Base-by-base conservation (phyloP, 2,888 invertebrate genomes). In the Sinhomidia bicolor region DNA sequence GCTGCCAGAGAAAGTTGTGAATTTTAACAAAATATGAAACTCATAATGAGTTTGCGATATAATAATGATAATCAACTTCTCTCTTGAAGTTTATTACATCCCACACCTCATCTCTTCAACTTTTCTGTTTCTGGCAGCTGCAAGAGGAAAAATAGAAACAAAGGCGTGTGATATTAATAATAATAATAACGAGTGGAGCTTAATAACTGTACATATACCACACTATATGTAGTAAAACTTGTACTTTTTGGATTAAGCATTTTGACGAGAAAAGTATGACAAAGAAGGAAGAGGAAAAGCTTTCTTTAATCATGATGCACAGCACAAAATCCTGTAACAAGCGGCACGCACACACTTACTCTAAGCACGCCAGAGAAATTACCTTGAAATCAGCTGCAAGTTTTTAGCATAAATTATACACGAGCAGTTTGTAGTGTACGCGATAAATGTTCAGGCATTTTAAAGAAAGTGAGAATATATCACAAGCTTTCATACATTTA, bases 61-160 rank as follows among this genome's bases (percentile, higher is more conserved):
- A 62, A 76, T 62, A 62, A 85, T 85, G 85, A 79, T 85, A 79
- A 85, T 85, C 65, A 85, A 85, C 68, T 79, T n/a, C 54, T n/a
- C 54, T 32, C 32, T 32, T 74, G 36, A 85, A 79, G 54, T 79
- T 79, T 68, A 85, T 79, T 85, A 79, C 44, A 74, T 23, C 71
- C 14, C 71, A 44, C 71, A 74, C 51, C 68, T 78, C 78, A 60
- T 62, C 71, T 54, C 36, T 20, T 76, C 36, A 79, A 68, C 41
- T 79, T 79, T 41, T 41, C 79, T 85, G 85, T 9, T 85, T 32
- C 20, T 85, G 85, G 57, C 85, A 85, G 85, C 76, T 79, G 78
- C 36, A 51, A 76, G 23, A 65, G 47, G 62, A 10, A 9, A 5
- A 14, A 23, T 26, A 32, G 29, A 62, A 62, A 62, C 7, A 23